Base-by-base conservation (phyloP, 1,140 invertebrate species). In the Lucilia cuprina region DNA sequence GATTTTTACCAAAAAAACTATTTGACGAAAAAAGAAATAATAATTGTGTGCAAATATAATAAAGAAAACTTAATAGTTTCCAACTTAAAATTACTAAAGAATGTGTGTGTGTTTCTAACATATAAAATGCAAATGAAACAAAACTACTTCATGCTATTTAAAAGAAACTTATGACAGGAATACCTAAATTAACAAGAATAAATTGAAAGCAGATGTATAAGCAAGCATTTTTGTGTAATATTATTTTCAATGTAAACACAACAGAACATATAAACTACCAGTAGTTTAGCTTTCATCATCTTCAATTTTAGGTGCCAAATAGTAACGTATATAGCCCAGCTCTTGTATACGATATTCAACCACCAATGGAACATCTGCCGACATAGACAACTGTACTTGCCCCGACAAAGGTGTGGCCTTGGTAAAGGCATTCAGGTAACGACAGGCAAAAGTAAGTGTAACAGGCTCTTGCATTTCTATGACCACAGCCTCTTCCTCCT, bases 381-480 rank as follows among this genome's bases (percentile, higher is more conserved):
- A 99, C 96, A 99, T 97, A 0, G 97, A 99, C 3, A 99, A 92
- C 87, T 95, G 94, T n/a, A 98, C 96, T 93, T 95, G 92, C 25
- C 89, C 90, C 70, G 94, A 91, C 0, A 99, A 93, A 12, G 98
- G 96, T 12, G 98, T 98, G 34, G 98, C 98, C 92, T 99, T 99
- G 17, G 98, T 97, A 91, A 99, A 99, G 86, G 96, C 96, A 91
- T 98, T 99, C 74, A 99, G 93, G 92, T 99, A 99, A 89, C 96
- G 95, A 91, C 95, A 96, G 55, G 97, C 96, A 91, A 98, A 98
- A 14, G 96, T 98, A 50, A 99, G 93, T n/a, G 97, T 96, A 0
- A 99, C 98, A 0, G 98, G 97, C 92, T 99, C 98, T 88, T 99
- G 97, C 96, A 99, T 98, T 87, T 99, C 97, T 89, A 99, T 98